Percentiles rank a stretch among this genome's conserved stretches.
Evolutionary conservation across 1,140 invertebrate genomes (phyloP).

Genomic region (Sogatella furcifera): DNA sequence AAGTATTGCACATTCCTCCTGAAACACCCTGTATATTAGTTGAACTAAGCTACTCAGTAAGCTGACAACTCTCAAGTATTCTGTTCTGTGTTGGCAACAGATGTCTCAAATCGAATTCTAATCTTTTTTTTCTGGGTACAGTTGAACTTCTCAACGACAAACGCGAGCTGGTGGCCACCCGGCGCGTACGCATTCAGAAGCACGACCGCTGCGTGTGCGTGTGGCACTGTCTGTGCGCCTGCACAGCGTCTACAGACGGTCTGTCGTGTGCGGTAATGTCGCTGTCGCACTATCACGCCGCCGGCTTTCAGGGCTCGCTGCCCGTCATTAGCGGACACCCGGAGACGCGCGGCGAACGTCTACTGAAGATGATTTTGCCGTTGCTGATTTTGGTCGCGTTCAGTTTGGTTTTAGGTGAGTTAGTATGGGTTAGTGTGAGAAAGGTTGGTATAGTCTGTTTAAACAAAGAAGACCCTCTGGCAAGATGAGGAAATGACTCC

Average conservation of each 20-base stretch:
- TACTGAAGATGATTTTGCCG: background rate
- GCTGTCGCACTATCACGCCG: slow-evolving; percentile 32
- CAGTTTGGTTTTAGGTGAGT: background rate
- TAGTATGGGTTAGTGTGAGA: background rate
- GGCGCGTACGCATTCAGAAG: slow-evolving; percentile 32
- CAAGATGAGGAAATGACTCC: too few relatives aligned
- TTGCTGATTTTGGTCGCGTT: background rate
- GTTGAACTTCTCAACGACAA: slow-evolving; percentile 29
- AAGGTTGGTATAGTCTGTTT: too few relatives aligned
- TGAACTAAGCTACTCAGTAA: too few relatives aligned
- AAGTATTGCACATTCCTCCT: too few relatives aligned
- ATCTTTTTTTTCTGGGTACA: background rate
- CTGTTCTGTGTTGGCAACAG: too few relatives aligned
- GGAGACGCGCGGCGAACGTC: background rate
- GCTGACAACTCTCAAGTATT: too few relatives aligned
- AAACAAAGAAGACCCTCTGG: too few relatives aligned
- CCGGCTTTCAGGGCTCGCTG: slow-evolving; percentile 35
- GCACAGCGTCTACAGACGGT: slow-evolving; percentile 25
- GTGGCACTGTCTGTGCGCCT: slow-evolving; percentile 36
- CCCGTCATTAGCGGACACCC: slow-evolving; percentile 18
- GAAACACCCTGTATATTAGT: too few relatives aligned
- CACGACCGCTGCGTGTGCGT: slow-evolving; percentile 36
- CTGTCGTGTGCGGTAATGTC: slow-evolving; percentile 31
- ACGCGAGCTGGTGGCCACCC: slow-evolving; percentile 32
- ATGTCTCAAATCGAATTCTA: too few relatives aligned